phyloP scores from a whole-genome alignment of 1,140 invertebrate genomes.

The Ostrea denselamellosa region DNA sequence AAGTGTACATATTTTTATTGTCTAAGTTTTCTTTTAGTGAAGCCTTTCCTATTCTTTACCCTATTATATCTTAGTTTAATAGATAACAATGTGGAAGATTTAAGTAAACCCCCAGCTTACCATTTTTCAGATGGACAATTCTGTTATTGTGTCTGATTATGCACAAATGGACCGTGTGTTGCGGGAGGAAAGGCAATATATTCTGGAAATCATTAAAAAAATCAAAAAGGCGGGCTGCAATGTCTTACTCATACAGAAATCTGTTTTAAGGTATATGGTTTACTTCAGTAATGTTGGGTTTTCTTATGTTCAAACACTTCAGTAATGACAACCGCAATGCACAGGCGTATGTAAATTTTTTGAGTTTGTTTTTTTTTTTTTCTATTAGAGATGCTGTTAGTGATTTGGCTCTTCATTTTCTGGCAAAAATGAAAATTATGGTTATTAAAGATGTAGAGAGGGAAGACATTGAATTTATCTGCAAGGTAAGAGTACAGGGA shows the following conservation, averaged over 20 bases:
- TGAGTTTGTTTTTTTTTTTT: slow-evolving; percentile 38
- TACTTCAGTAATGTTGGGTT: no score
- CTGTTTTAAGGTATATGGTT: slow-evolving; percentile 91
- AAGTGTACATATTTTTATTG: no score
- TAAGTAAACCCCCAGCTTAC: not conserved
- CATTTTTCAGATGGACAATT: slow-evolving; percentile 94
- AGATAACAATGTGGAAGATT: no score
- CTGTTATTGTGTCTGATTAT: slow-evolving; percentile 98
- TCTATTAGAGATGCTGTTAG: slow-evolving; percentile 92
- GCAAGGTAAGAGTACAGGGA: slow-evolving; percentile 83
- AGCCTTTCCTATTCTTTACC: no score
- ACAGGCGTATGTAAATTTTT: no score
- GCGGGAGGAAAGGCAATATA: slow-evolving; percentile 98
- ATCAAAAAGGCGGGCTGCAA: slow-evolving; percentile 99
- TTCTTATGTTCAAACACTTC: no score
- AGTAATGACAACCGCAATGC: no score
- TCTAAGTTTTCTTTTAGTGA: no score
- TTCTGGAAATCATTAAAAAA: slow-evolving; percentile 99
- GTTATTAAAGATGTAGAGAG: slow-evolving; percentile 98
- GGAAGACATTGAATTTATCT: slow-evolving; percentile 98
- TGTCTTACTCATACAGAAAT: slow-evolving; percentile 98
- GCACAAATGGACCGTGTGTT: slow-evolving; percentile 99
- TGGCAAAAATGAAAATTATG: slow-evolving; percentile 99
- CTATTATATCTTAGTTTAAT: no score
- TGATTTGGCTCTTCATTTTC: slow-evolving; percentile 97